These are phyloP conservation scores for Sorex fumeus DNA, from an alignment of 2,113 vertebrate genomes.

Conservation along the genomic window DNA sequence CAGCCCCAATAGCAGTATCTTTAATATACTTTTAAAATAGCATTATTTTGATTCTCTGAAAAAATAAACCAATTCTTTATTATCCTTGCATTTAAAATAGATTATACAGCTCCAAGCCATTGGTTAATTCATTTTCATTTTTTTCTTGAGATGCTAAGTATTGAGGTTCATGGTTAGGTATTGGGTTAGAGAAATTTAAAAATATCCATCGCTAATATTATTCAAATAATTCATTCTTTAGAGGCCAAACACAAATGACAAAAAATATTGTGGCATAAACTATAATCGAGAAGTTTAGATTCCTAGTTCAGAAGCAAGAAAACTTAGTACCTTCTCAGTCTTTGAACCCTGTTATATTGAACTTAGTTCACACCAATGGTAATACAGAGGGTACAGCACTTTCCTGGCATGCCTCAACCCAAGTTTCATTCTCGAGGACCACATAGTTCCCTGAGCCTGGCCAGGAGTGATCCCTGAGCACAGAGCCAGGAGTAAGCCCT, in stretches of 20 bases:
- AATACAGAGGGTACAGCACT: background rate
- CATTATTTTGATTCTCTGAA: background rate
- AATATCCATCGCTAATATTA: background rate
- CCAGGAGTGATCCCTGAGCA: too few species aligned
- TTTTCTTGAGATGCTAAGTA: constrained; percentile 37
- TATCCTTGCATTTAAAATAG: constrained; percentile 42
- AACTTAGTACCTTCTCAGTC: background rate
- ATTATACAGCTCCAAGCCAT: constrained; percentile 35
- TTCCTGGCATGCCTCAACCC: too few species aligned
- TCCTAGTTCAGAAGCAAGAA: constrained; percentile 4
- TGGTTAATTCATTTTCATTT: constrained; percentile 53
- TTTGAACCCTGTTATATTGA: background rate
- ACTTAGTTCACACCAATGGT: background rate
- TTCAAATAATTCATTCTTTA: constrained; percentile 1
- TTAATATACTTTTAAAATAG: constrained; percentile 18
- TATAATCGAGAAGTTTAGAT: background rate
- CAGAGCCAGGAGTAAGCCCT: too few species aligned
- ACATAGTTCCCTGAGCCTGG: too few species aligned
- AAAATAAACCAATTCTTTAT: constrained; percentile 50
- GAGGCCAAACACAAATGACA: background rate
- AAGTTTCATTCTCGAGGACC: too few species aligned
- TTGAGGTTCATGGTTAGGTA: background rate
- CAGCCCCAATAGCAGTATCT: background rate
- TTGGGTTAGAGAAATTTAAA: constrained; percentile 20
- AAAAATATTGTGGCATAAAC: background rate